phyloP scores from a whole-genome alignment of 1,140 invertebrate species.

The Drosophila carrolli region DNA sequence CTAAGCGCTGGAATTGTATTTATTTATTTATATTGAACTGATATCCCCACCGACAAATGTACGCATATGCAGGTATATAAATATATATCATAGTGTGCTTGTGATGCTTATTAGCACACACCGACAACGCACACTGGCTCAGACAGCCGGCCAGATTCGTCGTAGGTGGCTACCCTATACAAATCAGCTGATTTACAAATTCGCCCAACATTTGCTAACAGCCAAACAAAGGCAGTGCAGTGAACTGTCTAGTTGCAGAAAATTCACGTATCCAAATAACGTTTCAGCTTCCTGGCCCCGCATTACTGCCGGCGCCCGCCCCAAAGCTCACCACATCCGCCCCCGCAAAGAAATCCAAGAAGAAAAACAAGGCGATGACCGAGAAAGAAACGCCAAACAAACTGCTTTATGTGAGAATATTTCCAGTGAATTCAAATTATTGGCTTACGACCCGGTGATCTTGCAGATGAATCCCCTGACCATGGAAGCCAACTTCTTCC shows the following conservation, averaged over 20 bases:
- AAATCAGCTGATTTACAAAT: slow-evolving; percentile 51
- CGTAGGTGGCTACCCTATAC: slow-evolving; percentile 46
- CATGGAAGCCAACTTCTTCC: slow-evolving; percentile 66
- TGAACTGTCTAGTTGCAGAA: neutral
- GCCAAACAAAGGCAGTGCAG: slow-evolving; percentile 29
- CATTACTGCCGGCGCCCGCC: neutral
- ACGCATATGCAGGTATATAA: neutral
- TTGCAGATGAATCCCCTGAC: slow-evolving; percentile 73
- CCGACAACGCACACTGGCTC: slow-evolving; percentile 1
- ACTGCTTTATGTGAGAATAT: slow-evolving; percentile 56
- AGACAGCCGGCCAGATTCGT: slow-evolving; percentile 28
- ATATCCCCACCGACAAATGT: neutral
- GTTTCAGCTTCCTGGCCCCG: slow-evolving; percentile 19
- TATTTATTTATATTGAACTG: slow-evolving; percentile 2
- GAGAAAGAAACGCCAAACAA: slow-evolving; percentile 32
- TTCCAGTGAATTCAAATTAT: slow-evolving; percentile 1
- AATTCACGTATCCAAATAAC: slow-evolving; percentile 11
- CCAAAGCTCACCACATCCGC: neutral
- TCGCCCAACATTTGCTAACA: slow-evolving; percentile 21
- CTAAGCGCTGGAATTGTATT: neutral
- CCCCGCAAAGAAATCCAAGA: slow-evolving; percentile 44
- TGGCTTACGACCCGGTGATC: neutral
- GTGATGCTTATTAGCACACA: slow-evolving; percentile 4
- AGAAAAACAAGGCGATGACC: slow-evolving; percentile 52
- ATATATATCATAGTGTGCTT: slow-evolving; percentile 1